phyloP scores from a whole-genome alignment of 2,113 vertebrate genomes.

The Silurus asotus region DNA sequence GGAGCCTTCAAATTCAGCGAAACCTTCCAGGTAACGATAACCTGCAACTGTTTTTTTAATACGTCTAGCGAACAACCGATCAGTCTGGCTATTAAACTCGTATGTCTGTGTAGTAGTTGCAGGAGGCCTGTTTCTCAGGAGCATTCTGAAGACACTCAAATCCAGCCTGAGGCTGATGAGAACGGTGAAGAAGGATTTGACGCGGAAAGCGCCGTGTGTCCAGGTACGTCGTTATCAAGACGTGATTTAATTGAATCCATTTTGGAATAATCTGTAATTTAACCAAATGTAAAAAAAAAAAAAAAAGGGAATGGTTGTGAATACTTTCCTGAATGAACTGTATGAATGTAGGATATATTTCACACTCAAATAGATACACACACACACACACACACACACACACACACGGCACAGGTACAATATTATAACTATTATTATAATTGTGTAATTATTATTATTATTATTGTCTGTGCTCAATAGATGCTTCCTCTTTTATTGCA shows the following conservation, averaged over 20 bases:
- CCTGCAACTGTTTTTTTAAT: not conserved
- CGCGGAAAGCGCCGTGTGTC: conserved; percentile 73
- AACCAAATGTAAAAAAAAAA: no score
- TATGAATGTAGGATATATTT: no score
- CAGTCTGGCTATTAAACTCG: not conserved
- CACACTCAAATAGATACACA: no score
- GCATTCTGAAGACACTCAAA: conserved; percentile 22
- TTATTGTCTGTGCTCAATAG: no score
- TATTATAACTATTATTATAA: no score
- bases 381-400: no score
- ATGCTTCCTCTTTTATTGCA: not conserved
- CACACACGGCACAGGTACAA: no score
- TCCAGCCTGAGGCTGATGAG: not conserved
- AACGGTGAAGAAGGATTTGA: conserved; percentile 48
- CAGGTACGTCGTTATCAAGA: conserved; percentile 70
- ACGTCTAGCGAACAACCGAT: not conserved
- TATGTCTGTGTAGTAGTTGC: not conserved
- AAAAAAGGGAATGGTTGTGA: no score
- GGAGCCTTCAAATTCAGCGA: conserved; percentile 2
- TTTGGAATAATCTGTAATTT: no score
- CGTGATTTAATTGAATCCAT: not conserved
- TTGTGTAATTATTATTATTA: no score
- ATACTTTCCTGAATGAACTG: no score
- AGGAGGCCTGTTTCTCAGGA: conserved; percentile 22
- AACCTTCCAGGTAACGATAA: conserved; percentile 26